Base-by-base conservation (phyloP, 2,113 vertebrate genomes). In the Neogale vison region DNA sequence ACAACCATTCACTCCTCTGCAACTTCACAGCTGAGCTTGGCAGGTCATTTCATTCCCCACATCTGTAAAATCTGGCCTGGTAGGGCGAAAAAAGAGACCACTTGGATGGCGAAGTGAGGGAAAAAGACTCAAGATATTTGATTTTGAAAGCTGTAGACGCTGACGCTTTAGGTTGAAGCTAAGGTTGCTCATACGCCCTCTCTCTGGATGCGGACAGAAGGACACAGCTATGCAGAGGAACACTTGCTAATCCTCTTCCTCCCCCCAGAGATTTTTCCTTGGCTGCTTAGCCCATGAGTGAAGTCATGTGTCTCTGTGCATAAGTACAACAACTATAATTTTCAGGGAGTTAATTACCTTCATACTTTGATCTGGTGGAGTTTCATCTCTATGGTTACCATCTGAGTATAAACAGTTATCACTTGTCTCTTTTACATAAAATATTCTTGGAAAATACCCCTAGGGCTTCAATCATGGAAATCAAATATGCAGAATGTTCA, bases 371-470 rank as follows among this genome's bases (percentile, higher is more conserved):
- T 97, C 95, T 97, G 92, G 36, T 71, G 79, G 71, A 96, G 90
- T 95, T 98, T 93, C 89, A 88, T 97, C 96, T 96, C 98, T 97
- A 97, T 98, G 94, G 96, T 98, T 98, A 97, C 98, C 63, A 88
- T 85, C 47, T 47, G 63, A 96, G 72, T 57, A 95, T 90, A 96
- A 98, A 97, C 95, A 98, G 90, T 83, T 96, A 93, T 10, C 72
- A 88, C 89, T 90, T 97, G 83, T 61, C 90, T 97, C 6, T 13
- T 63, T 85, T 96, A 57, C 11, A 96, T 95, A 84, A 96, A 98
- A 97, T 80, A 96, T 89, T 34, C 81, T 90, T n/a, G 10, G 69
- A 90, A 97, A 98, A 96, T 17, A 50, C 18, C 90, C n/a, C 57
- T 7, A 93, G 90, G 84, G 88, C 36, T 89, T 76, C 50, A 11